Evolutionary conservation across 2,113 vertebrate species (phyloP).

Genomic region (Neopipo cinnamomea): DNA sequence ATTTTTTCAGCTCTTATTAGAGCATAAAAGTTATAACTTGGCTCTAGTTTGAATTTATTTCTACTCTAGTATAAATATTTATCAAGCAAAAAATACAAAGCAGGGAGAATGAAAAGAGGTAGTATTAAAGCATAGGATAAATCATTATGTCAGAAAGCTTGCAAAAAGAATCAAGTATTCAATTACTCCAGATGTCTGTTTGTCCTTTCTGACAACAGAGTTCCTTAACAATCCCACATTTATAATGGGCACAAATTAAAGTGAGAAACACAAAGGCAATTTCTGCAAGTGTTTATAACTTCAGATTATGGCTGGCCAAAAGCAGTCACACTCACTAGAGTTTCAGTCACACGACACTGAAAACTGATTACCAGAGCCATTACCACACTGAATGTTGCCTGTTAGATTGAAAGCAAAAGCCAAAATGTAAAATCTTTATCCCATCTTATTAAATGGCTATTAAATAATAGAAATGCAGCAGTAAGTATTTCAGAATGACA

Average conservation of each 20-base stretch:
- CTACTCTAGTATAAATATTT: constrained; percentile 10
- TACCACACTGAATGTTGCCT: not conserved
- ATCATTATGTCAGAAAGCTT: constrained; percentile 11
- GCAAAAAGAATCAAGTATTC: not conserved
- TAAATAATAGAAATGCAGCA: not conserved
- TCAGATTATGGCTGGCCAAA: not conserved
- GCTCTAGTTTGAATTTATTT: not conserved
- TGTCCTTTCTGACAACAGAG: not conserved
- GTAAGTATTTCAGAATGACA: not conserved
- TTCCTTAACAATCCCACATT: not conserved
- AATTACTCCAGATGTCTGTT: not conserved
- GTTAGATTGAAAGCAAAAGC: not conserved
- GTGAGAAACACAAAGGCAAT: not conserved
- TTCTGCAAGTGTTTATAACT: not conserved
- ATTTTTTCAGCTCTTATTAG: constrained; percentile 2
- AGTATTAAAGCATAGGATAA: constrained; percentile 3
- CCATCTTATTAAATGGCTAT: constrained; percentile 10
- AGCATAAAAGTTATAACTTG: not conserved
- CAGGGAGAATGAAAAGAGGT: not conserved
- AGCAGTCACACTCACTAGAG: not conserved
- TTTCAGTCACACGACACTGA: not conserved
- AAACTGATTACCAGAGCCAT: not conserved
- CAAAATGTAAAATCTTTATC: constrained; percentile 39
- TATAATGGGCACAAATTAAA: not conserved
- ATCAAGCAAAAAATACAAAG: not conserved